Base-by-base conservation (phyloP, 2,888 invertebrate genomes). In the Drosophila paramelanica region DNA sequence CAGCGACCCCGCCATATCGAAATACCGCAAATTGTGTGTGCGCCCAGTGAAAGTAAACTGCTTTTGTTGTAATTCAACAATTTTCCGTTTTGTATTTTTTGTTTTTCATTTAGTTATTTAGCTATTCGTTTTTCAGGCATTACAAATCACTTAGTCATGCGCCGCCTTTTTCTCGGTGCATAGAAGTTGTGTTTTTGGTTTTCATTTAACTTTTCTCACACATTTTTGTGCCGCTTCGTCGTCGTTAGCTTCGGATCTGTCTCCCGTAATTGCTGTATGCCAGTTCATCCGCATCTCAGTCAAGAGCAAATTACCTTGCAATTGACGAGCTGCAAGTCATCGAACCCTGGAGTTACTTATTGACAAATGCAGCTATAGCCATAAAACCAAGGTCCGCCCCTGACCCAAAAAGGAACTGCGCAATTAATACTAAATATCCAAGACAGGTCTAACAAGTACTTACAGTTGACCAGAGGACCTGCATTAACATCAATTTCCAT, bases 41-140 rank as follows among this genome's bases (percentile, higher is more conserved):
- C 20, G 39, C n/a, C 53, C 31, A 74, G 84, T 84, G 85, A 85
- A 89, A 89, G 89, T 87, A 74, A 81, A 85, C 49, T 60, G 58
- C 61, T 61, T 55, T 65, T 39, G 49, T 69, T 79, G 64, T 57
- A 77, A 38, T 64, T 71, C 68, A 61, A 71, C 79, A 69, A 79
- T 83, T 83, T 88, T 88, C 86, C 77, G 55, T 71, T 55, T 74
- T 25, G 43, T 33, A 43, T 14, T 47, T 51, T 68, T 31, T 47
- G 52, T 51, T 51, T 49, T 65, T 64, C 14, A 4, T 36, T 46
- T 58, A 45, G 31, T 23, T 50, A 14, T 39, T 57, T 31, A 11
- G 33, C 61, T 50, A 41, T 66, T 42, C 14, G 36, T 64, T 68
- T 70, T 64, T 13, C 58, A 56, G 51, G 25, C 78, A 77, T 68